Evolutionary conservation across 2,888 invertebrate species (phyloP), one percentile per base, ranked within the genome.

Genomic region (Drosophila mulleri): DNA sequence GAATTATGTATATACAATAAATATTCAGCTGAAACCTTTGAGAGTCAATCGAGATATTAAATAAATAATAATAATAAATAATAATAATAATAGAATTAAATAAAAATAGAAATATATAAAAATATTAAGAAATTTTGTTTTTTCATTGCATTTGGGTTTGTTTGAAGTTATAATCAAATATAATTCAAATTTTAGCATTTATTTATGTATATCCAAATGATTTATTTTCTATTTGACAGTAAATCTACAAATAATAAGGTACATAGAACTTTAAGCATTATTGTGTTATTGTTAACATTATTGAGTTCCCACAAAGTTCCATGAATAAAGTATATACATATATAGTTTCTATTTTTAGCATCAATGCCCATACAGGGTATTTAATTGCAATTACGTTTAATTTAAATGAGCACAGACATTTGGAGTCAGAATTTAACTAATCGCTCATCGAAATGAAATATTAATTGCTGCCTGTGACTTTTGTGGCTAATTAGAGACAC

Each of bases 401-500:
- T 78, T 69, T 60, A 12, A 67, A 47, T 56, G 16, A 48, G 32
- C 11, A 11, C 29, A 32, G 32, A 18, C 47, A 42, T 14, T 53
- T 42, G 8, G 14, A 41, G 12, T 29, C 14, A 5, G 29, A 57
- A 54, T 56, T 65, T 32, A 62, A 41, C 65, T 59, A 59, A 54
- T 59, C 72, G 45, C 50, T 50, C 16, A 35, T 53, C 37, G 14
- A 59, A 39, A 66, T 75, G 29, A 63, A 65, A 62, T 61, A 62
- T 76, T 61, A 61, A 80, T 80, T 72, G 57, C 56, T 59, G 32
- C 39, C 60, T 63, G 45, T 18, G 39, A 61, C 39, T 54, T 64
- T 76, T 47, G 77, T 26, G 60, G 62, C 37, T 68, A 80, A 80
- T 76, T 76, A 67, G 56, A 57, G 26, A 47, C 47, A 56, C 62